A percentile compares a stretch with the other conserved stretches of the same genome.
Conservation (phyloP, 2,888 invertebrate species). For the Belgica antarctica region DNA sequence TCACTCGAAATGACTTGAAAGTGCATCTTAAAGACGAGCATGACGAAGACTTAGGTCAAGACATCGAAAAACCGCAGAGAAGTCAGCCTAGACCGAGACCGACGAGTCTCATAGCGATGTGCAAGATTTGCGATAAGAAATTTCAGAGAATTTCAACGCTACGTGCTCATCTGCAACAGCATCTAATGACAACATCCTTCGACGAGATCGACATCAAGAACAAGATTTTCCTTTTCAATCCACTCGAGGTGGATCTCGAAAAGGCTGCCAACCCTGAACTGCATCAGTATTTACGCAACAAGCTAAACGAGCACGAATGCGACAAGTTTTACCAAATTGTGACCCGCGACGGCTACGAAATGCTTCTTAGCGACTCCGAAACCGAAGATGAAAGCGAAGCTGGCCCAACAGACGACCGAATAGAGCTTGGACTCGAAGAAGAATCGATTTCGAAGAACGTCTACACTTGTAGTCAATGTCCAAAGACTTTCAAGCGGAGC, state of each 20-base stretch:
- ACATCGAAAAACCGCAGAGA: slow-evolving; percentile 27
- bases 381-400: slow-evolving; percentile 50
- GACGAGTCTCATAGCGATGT: slow-evolving; percentile 22
- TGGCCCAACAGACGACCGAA: slow-evolving; percentile 24
- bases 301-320: slow-evolving; percentile 35
- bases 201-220: slow-evolving; percentile 40
- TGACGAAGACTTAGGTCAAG: background rate
- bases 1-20: slow-evolving; percentile 31
- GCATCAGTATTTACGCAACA: slow-evolving; percentile 26
- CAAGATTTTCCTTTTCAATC: slow-evolving; percentile 44
- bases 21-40: slow-evolving; percentile 37
- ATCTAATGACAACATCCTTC: slow-evolving; percentile 34
- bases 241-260: slow-evolving; percentile 42
- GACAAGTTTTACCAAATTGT: slow-evolving; percentile 50
- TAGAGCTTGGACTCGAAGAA: slow-evolving; percentile 21
- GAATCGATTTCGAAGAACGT: slow-evolving; percentile 46
- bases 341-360: slow-evolving; percentile 50
- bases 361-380: slow-evolving; percentile 52
- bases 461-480: slow-evolving; percentile 54
- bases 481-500: slow-evolving; percentile 52
- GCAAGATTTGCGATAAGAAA: slow-evolving; percentile 44
- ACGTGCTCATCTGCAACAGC: slow-evolving; percentile 38
- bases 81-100: slow-evolving; percentile 7
- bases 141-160: slow-evolving; percentile 36
- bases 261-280: slow-evolving; percentile 25